These are phyloP conservation scores for Caenorhabditis briggsae DNA, from an alignment of 1,140 invertebrate genomes.

Conservation along the genomic window DNA sequence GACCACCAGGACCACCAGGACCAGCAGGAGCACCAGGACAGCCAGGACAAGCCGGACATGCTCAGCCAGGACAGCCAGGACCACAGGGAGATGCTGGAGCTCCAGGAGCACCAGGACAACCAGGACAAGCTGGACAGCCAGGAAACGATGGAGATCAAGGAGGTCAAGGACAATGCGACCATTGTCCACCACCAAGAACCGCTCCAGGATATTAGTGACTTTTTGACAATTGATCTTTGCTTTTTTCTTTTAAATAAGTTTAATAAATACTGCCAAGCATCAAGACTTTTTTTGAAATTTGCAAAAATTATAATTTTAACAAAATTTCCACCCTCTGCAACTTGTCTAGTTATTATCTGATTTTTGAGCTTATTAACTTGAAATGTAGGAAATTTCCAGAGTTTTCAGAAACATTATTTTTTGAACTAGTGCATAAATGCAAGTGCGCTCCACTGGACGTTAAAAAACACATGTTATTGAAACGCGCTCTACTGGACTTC, in stretches of 20 bases:
- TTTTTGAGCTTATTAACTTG: too few species aligned
- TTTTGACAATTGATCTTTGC: constrained; percentile 1
- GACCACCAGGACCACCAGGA: constrained; percentile 71
- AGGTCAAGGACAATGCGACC: constrained; percentile 14
- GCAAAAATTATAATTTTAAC: too few species aligned
- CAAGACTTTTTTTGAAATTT: not conserved
- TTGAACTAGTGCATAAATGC: too few species aligned
- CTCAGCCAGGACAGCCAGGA: constrained; percentile 58
- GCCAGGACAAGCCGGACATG: constrained; percentile 65
- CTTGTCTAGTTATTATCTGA: too few species aligned
- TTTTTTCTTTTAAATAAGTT: not conserved
- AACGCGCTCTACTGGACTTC: too few species aligned
- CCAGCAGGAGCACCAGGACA: constrained; percentile 67
- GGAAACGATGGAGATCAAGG: constrained; percentile 44
- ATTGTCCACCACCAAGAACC: constrained; percentile 35
- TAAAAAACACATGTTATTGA: too few species aligned
- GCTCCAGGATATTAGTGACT: not conserved
- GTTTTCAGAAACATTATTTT: too few species aligned
- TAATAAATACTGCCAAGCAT: constrained; percentile 40
- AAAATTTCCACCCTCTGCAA: too few species aligned
- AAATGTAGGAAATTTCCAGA: too few species aligned
- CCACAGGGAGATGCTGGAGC: constrained; percentile 56
- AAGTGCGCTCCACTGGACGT: too few species aligned
- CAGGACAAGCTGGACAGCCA: constrained; percentile 42
- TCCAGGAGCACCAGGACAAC: constrained; percentile 50